A percentile compares a stretch with the other conserved stretches of the same genome.
Conservation (phyloP, 2,113 vertebrate species). For the Symphodus melops region DNA sequence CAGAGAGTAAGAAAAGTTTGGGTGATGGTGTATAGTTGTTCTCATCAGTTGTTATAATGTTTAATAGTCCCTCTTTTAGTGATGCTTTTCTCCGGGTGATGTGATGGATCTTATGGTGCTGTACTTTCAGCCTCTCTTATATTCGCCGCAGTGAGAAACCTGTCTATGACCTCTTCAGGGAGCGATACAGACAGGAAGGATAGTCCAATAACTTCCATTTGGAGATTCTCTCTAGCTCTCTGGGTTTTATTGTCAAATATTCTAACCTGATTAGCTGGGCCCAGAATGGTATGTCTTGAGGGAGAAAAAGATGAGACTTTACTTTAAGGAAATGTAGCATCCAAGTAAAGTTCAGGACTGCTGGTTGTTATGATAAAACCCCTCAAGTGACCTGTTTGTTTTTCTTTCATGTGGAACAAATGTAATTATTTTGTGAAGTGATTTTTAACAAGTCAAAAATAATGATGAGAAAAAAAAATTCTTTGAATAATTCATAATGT, state of each 20-base stretch:
- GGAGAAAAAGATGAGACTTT: conserved; percentile 6
- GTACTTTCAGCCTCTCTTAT: conserved; percentile 22
- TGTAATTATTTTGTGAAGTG: not conserved
- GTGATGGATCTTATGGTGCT: conserved; percentile 40
- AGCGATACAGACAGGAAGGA: conserved; percentile 35
- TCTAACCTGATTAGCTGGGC: conserved; percentile 41
- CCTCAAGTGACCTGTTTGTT: not conserved
- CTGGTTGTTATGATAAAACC: conserved; percentile 8
- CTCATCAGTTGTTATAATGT: conserved; percentile 9
- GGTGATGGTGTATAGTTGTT: not conserved
- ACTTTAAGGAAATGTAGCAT: conserved; percentile 5
- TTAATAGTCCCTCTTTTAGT: conserved; percentile 12
- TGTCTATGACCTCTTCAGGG: conserved; percentile 26
- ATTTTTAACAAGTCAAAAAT: not conserved
- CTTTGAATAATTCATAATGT: conserved; percentile 9
- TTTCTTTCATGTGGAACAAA: not conserved
- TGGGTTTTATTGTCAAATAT: conserved; percentile 47
- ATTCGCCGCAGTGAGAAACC: conserved; percentile 24
- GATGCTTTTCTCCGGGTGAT: not conserved
- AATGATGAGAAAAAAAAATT: not conserved
- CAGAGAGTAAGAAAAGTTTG: not conserved
- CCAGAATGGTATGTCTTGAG: conserved; percentile 26
- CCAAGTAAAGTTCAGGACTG: conserved; percentile 4
- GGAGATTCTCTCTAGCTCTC: conserved; percentile 40
- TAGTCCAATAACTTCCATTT: conserved; percentile 51